Evolutionary conservation across 2,888 invertebrate genomes (phyloP), one percentile per base, ranked within the genome.

Genomic region (Drosophila greeni): DNA sequence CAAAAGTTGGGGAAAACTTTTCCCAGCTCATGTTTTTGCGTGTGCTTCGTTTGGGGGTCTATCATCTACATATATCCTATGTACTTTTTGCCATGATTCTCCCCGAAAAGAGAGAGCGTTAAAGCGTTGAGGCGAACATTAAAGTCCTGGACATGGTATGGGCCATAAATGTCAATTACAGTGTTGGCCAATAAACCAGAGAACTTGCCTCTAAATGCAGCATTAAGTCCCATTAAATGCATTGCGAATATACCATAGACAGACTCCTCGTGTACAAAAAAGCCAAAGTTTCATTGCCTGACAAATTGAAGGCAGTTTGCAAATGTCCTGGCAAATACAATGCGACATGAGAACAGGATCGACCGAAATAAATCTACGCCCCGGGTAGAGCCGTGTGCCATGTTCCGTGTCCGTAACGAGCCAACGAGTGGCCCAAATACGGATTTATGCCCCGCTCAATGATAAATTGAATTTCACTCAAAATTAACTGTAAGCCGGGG

Each of bases 391-490:
- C 23, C 16, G 53, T 26, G 11, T 42, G 26, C 55, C 40, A 18
- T 48, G 42, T 47, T 16, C 49, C 37, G 36, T 67, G 67, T 51
- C 68, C 68, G 59, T 66, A 68, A 67, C 67, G 67, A 68, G 69
- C 56, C 58, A 66, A 51, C 45, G 45, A 67, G 52, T 68, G 58
- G 53, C 66, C 59, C 71, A 70, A 82, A 78, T 84, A 51, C 68
- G 76, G 84, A 84, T 84, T 84, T 79, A 83, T 78, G 79, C 66
- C 70, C 73, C 61, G 73, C 82, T 65, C 82, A 78, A 74, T 80
- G 82, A 84, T 84, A 80, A 80, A 80, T 80, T 84, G 80, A 82
- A 84, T 80, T 84, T 76, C 76, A 74, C 69, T 82, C 74, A 82
- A 82, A 84, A 80, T 80, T 82, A 80, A 80, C 84, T 84, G 76